Percentiles rank a stretch among this genome's conserved stretches.
phyloP scores from a whole-genome alignment of 2,888 invertebrate genomes.

The Sacculina carcini region DNA sequence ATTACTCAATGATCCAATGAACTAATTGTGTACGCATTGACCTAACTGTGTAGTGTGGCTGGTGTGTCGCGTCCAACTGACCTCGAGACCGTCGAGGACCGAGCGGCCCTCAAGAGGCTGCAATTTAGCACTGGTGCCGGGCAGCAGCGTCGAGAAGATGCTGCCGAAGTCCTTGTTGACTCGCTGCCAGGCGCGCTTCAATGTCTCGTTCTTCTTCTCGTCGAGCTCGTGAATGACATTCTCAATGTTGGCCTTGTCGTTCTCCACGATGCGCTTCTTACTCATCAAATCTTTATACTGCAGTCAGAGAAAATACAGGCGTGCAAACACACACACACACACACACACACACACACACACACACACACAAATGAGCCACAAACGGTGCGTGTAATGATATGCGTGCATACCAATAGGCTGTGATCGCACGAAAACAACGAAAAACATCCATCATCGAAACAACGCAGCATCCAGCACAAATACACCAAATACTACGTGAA shows the following conservation, averaged over 20 bases:
- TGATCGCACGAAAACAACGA: background rate
- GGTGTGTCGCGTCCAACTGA: slow-evolving; percentile 18
- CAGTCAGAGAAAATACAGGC: no score
- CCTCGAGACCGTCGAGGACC: slow-evolving; percentile 66
- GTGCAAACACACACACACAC: no score
- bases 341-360: no score
- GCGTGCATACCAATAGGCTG: background rate
- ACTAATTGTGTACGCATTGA: no score
- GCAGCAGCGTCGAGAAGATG: slow-evolving; percentile 70
- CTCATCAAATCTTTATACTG: slow-evolving; percentile 39
- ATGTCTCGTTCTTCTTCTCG: slow-evolving; percentile 57
- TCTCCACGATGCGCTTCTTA: slow-evolving; percentile 41
- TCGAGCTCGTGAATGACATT: slow-evolving; percentile 65
- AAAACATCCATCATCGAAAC: background rate
- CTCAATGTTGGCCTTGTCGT: slow-evolving; percentile 43
- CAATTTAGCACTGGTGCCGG: slow-evolving; percentile 69
- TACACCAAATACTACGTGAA: no score
- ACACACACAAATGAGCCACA: no score
- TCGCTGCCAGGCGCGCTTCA: slow-evolving; percentile 52
- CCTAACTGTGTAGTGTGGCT: no score
- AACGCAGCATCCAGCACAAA: background rate
- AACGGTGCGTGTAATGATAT: no score
- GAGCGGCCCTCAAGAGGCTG: slow-evolving; percentile 41
- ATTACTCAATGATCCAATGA: no score
- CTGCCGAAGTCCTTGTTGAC: slow-evolving; percentile 82